Conservation (phyloP, 2,888 invertebrate genomes). For the Lasioglossum malachurum region DNA sequence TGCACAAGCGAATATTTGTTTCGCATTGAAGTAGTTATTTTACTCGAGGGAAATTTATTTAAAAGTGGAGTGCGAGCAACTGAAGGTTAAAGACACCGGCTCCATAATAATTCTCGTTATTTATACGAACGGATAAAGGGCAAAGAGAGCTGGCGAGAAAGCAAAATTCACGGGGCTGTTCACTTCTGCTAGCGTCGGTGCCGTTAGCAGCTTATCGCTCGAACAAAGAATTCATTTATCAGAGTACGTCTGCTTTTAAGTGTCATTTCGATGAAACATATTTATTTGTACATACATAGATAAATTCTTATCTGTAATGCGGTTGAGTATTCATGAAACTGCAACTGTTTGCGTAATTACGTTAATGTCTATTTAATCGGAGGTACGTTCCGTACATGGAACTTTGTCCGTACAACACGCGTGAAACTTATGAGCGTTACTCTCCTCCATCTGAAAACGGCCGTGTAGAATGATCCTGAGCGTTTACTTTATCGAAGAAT, state of each 20-base stretch:
- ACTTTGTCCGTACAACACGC: not conserved
- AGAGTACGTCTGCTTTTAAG: not conserved
- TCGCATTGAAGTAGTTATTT: too few relatives aligned
- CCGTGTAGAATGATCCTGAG: not conserved
- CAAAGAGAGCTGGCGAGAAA: not conserved
- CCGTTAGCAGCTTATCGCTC: not conserved
- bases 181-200: not conserved
- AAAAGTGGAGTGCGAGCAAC: too few relatives aligned
- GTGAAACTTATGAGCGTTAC: not conserved
- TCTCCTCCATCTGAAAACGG: not conserved
- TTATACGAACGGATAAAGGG: not conserved
- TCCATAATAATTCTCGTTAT: not conserved
- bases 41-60: too few relatives aligned
- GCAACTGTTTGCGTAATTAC: not conserved
- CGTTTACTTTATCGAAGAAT: too few relatives aligned
- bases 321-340: not conserved
- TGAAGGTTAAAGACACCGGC: not conserved
- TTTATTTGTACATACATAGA: not conserved
- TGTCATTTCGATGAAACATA: not conserved
- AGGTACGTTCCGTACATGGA: not conserved
- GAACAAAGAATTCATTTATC: not conserved
- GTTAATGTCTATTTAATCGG: not conserved
- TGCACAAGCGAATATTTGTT: too few relatives aligned
- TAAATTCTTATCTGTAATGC: not conserved
- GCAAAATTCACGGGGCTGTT: not conserved